Conservation (phyloP, 2,113 vertebrate genomes). For the Nesogale talazaci region DNA sequence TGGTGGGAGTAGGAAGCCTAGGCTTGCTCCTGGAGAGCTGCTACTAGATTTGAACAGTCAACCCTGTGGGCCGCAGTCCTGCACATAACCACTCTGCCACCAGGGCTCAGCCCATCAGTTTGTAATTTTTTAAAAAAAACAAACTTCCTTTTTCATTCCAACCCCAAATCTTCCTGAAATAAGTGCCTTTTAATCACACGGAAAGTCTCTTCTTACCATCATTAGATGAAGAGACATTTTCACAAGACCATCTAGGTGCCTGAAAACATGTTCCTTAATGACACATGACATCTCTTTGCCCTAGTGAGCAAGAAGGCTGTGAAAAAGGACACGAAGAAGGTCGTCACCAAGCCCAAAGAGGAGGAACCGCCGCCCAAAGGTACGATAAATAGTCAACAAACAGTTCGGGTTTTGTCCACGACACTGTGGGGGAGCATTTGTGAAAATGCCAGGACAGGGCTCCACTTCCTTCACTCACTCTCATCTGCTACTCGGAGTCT, state of each 20-base stretch:
- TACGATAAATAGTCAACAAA: conserved; percentile 62
- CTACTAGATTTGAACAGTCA: too few species aligned
- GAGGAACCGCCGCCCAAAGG: conserved; percentile 84
- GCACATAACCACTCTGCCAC: too few species aligned
- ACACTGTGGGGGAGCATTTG: neutral
- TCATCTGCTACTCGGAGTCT: neutral
- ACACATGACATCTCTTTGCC: conserved; percentile 56
- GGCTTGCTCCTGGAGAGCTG: too few species aligned
- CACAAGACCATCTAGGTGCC: neutral
- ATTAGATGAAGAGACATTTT: conserved; percentile 4
- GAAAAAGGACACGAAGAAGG: conserved; percentile 86
- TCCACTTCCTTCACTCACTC: neutral
- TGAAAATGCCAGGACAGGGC: neutral
- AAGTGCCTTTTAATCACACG: neutral
- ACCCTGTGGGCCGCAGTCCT: too few species aligned
- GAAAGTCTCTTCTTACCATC: neutral
- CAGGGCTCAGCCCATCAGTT: too few species aligned
- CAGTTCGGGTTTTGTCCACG: neutral
- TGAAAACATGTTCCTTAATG: conserved; percentile 38
- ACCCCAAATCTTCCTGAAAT: conserved; percentile 10
- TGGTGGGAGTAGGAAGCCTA: too few species aligned
- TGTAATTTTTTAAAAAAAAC: too few species aligned
- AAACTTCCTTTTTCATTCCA: too few species aligned
- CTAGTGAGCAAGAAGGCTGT: conserved; percentile 84
- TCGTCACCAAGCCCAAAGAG: conserved; percentile 84